Percentiles rank a stretch among this genome's conserved stretches.
Conservation (phyloP, 2,113 vertebrate genomes). For the Tyto alba region DNA sequence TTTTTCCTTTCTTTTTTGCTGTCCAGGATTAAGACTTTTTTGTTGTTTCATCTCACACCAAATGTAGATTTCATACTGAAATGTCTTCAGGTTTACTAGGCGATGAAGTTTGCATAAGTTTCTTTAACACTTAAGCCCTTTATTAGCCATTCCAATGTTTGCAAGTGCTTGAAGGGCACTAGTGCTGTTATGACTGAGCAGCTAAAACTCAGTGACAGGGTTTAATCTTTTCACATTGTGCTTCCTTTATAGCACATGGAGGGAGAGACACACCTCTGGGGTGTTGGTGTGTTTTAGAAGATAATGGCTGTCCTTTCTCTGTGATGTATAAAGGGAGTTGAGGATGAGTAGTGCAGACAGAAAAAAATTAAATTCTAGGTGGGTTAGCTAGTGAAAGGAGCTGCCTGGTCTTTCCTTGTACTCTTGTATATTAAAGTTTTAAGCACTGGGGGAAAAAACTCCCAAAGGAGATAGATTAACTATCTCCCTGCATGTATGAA, state of each 20-base stretch:
- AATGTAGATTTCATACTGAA: background rate
- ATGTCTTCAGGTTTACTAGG: background rate
- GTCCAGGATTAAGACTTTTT: background rate
- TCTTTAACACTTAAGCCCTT: background rate
- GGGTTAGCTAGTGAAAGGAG: background rate
- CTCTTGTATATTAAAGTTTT: background rate
- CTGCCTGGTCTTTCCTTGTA: background rate
- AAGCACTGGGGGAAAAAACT: background rate
- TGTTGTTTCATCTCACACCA: background rate
- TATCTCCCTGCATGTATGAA: background rate
- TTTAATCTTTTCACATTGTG: background rate
- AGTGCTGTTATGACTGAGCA: background rate
- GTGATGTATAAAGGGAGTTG: background rate
- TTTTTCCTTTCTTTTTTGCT: background rate
- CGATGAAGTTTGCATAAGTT: background rate
- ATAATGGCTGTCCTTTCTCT: background rate
- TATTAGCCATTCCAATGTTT: background rate
- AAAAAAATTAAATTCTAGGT: background rate
- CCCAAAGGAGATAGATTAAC: background rate
- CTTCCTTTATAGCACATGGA: background rate
- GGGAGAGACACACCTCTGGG: background rate
- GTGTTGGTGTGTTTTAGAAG: background rate
- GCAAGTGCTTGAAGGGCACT: background rate
- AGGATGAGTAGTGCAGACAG: background rate
- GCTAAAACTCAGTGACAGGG: rapidly evolving